Evolutionary conservation across 2,113 vertebrate genomes (phyloP).

Genomic region (Sander vitreus): DNA sequence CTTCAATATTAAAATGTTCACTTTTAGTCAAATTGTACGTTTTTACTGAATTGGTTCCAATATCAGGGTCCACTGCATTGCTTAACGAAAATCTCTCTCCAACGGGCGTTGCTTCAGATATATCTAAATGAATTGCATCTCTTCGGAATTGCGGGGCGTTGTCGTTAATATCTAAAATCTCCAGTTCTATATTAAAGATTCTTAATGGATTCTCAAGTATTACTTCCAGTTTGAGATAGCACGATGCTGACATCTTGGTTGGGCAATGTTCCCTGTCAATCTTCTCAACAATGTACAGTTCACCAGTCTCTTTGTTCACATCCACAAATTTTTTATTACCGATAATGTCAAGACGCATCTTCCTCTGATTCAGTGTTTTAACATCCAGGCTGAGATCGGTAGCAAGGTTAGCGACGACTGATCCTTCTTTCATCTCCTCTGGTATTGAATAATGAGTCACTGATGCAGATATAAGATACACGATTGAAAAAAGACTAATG

Average conservation of each 20-base stretch:
- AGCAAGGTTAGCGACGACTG: slow-evolving; percentile 82
- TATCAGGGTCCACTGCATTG: slow-evolving; percentile 79
- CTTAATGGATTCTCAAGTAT: slow-evolving; percentile 79
- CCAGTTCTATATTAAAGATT: slow-evolving; percentile 82
- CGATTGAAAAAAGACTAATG: neutral
- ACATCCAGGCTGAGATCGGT: slow-evolving; percentile 81
- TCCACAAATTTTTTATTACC: slow-evolving; percentile 81
- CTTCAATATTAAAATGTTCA: slow-evolving; percentile 72
- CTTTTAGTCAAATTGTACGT: slow-evolving; percentile 72
- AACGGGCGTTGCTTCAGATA: slow-evolving; percentile 58
- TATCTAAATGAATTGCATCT: slow-evolving; percentile 80
- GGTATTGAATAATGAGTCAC: slow-evolving; percentile 78
- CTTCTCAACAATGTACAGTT: slow-evolving; percentile 81
- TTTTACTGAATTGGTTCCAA: slow-evolving; percentile 69
- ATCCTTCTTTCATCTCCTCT: slow-evolving; percentile 83
- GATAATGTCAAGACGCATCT: slow-evolving; percentile 67
- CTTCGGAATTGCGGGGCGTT: slow-evolving; percentile 78
- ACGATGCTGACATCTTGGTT: slow-evolving; percentile 40
- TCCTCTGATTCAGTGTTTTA: slow-evolving; percentile 66
- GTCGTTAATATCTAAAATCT: slow-evolving; percentile 79
- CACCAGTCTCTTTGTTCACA: slow-evolving; percentile 85
- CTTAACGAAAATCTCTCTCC: slow-evolving; percentile 79
- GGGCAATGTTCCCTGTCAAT: slow-evolving; percentile 82
- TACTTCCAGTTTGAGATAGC: slow-evolving; percentile 80
- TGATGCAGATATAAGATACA: slow-evolving; percentile 5